phyloP scores from a whole-genome alignment of 2,113 vertebrate genomes.

The Gorilla gorilla region DNA sequence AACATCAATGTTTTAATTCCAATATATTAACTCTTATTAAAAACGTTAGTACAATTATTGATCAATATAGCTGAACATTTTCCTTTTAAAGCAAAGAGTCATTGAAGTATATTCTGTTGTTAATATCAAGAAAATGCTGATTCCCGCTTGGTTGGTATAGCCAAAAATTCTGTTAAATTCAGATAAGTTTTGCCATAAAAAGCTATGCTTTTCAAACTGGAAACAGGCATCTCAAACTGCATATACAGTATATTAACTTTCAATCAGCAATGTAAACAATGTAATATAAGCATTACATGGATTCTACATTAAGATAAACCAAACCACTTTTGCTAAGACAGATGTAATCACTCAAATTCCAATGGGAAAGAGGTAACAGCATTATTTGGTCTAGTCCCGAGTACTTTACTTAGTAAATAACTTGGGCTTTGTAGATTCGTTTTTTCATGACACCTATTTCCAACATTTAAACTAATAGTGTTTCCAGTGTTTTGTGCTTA shows the following conservation, averaged over 20 bases:
- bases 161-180: constrained; percentile 39
- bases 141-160: background rate
- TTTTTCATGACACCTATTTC: constrained; percentile 80
- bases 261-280: constrained; percentile 83
- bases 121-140: background rate
- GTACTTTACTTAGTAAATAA: constrained; percentile 78
- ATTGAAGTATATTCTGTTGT: background rate
- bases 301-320: constrained; percentile 81
- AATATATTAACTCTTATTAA: background rate
- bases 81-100: background rate
- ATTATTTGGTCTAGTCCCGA: constrained; percentile 78
- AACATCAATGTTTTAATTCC: background rate
- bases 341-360: constrained; percentile 82
- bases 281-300: constrained; percentile 76
- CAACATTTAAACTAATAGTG: constrained; percentile 77
- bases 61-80: background rate
- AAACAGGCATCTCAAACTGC: constrained; percentile 66
- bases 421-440: constrained; percentile 71
- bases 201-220: constrained; percentile 54
- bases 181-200: constrained; percentile 55
- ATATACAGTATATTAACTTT: constrained; percentile 74
- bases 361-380: constrained; percentile 51
- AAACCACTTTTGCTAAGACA: constrained; percentile 81
- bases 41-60: background rate
- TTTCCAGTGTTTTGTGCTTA: constrained; percentile 75